A percentile compares a stretch with the other conserved stretches of the same genome.
phyloP scores from a whole-genome alignment of 1,140 invertebrate species.

The Lithobius niger region DNA sequence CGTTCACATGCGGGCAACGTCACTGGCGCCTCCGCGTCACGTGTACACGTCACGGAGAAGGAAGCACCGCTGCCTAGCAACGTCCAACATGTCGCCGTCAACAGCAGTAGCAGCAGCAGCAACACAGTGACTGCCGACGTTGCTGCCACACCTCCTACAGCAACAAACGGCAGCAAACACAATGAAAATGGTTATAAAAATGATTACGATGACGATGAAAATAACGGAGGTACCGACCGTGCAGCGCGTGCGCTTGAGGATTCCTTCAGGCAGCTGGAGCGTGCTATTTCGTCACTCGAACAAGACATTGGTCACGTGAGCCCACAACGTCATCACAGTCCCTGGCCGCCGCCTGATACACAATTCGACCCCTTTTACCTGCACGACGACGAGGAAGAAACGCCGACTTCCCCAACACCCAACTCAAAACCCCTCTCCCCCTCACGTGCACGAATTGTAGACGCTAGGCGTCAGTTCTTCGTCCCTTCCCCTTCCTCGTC shows the following conservation, averaged over 20 bases:
- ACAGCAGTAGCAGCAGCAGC: too few relatives aligned
- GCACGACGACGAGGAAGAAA: too few relatives aligned
- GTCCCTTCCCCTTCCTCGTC: not conserved
- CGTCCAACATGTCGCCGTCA: not conserved
- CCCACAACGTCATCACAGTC: not conserved
- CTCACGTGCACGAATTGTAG: not conserved
- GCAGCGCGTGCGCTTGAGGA: not conserved
- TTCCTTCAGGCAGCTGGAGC: not conserved
- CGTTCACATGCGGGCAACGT: not conserved
- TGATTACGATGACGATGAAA: too few relatives aligned
- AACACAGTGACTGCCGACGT: too few relatives aligned
- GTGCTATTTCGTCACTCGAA: not conserved
- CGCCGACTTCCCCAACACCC: not conserved
- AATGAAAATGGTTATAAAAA: too few relatives aligned
- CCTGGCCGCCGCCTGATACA: not conserved
- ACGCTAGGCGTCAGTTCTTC: not conserved
- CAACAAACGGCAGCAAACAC: not conserved
- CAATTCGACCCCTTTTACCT: too few relatives aligned
- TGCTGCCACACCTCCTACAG: not conserved
- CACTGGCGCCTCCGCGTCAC: not conserved
- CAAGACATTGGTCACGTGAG: not conserved
- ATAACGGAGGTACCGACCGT: not conserved
- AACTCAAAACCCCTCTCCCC: not conserved
- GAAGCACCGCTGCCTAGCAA: slow-evolving; percentile 3
- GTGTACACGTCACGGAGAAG: too few relatives aligned